These are phyloP conservation scores for Tachypleus tridentatus DNA, from an alignment of 1,140 invertebrate species.

Conservation along the genomic window DNA sequence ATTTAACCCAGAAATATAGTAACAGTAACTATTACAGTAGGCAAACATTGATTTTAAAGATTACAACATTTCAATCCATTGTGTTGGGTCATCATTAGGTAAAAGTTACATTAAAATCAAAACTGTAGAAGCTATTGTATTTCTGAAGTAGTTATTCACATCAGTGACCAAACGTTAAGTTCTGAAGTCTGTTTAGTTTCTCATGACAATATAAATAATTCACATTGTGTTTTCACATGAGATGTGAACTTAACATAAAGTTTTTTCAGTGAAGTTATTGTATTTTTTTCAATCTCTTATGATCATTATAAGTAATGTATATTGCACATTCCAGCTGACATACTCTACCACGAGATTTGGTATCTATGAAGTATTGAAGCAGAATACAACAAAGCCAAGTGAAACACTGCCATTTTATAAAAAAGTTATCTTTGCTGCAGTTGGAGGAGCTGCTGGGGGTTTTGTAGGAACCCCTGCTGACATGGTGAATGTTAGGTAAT, in stretches of 20 bases:
- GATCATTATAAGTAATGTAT: slow-evolving; percentile 2
- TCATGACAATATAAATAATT: too few species aligned
- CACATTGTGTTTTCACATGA: too few species aligned
- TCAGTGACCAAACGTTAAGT: too few species aligned
- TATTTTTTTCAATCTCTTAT: not conserved
- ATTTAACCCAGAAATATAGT: too few species aligned
- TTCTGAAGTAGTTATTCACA: too few species aligned
- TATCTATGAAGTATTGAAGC: slow-evolving; percentile 76
- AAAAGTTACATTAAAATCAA: too few species aligned
- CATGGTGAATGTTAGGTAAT: slow-evolving; percentile 80
- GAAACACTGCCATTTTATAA: slow-evolving; percentile 49
- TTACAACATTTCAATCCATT: too few species aligned
- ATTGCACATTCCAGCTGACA: slow-evolving; percentile 45
- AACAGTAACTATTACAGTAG: too few species aligned
- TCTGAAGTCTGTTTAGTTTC: too few species aligned
- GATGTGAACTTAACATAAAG: not conserved
- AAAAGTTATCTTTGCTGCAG: slow-evolving; percentile 64
- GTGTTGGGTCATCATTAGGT: too few species aligned
- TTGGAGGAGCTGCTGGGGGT: slow-evolving; percentile 78
- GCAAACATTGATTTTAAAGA: too few species aligned
- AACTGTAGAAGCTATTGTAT: too few species aligned
- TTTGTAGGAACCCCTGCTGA: slow-evolving; percentile 80
- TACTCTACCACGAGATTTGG: slow-evolving; percentile 97
- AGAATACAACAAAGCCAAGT: slow-evolving; percentile 36
- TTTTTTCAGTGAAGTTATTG: slow-evolving; percentile 4